These are phyloP conservation scores for Melanotaenia pygmaea DNA, from an alignment of 2,797 vertebrate species.

Conservation along the genomic window DNA sequence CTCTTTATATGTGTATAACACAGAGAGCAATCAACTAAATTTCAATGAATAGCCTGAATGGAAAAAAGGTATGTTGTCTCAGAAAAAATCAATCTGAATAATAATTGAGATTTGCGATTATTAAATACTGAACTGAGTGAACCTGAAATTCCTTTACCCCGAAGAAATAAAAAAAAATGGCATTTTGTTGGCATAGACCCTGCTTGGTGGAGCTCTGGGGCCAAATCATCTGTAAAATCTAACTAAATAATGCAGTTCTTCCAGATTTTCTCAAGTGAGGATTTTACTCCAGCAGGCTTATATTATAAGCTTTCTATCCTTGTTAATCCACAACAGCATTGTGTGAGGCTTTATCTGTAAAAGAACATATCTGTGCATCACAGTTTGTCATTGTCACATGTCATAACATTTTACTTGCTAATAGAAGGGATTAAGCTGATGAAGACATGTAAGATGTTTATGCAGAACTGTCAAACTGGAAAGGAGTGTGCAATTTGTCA, in stretches of 20 bases:
- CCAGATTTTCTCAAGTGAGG: neutral
- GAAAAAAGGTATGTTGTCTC: neutral
- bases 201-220: neutral
- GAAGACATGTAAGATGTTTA: slow-evolving; percentile 17
- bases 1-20: neutral
- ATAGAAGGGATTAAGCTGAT: slow-evolving; percentile 29
- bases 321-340: neutral
- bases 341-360: slow-evolving; percentile 3
- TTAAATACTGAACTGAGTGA: slow-evolving; percentile 25
- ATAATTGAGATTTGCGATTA: slow-evolving; percentile 12
- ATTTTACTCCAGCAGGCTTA: neutral
- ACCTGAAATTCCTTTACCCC: neutral
- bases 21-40: neutral
- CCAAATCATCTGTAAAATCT: neutral
- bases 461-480: slow-evolving; percentile 36
- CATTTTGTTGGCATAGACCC: slow-evolving; percentile 7
- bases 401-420: slow-evolving; percentile 9
- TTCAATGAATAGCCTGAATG: neutral
- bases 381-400: slow-evolving; percentile 2
- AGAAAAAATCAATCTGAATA: slow-evolving; percentile 4
- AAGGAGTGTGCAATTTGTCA: slow-evolving; percentile 22
- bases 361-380: neutral
- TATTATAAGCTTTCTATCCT: neutral
- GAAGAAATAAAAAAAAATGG: neutral
- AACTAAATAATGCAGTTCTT: neutral